Conservation (phyloP, 2,888 invertebrate genomes). For the Luperina nickerlii region DNA sequence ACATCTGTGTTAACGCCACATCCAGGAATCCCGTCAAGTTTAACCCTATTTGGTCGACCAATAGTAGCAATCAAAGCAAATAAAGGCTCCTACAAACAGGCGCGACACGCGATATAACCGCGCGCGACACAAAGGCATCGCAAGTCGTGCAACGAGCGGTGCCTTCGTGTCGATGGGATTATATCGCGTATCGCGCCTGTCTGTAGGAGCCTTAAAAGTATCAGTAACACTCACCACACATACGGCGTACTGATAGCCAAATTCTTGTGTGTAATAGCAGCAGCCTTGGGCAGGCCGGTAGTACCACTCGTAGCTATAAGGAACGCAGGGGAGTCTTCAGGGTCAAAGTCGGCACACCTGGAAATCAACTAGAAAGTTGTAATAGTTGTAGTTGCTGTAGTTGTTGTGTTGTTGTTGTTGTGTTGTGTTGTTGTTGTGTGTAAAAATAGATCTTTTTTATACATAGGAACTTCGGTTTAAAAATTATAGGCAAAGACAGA, state of each 20-base stretch:
- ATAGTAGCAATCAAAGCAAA: not conserved
- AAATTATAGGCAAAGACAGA: not conserved
- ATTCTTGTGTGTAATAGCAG: conserved; percentile 81
- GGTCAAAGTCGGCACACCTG: conserved; percentile 78
- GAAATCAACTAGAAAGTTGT: conserved; percentile 24
- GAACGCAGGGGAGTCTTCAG: conserved; percentile 77
- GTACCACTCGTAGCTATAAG: conserved; percentile 84
- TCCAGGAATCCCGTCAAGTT: too few relatives aligned
- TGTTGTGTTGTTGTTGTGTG: too few relatives aligned
- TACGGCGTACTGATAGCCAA: conserved; percentile 74
- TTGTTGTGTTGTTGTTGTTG: too few relatives aligned
- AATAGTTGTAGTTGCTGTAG: too few relatives aligned
- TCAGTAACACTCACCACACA: conserved; percentile 72
- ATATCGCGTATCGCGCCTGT: too few relatives aligned
- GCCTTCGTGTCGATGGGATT: too few relatives aligned
- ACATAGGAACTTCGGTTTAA: not conserved
- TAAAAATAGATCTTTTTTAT: not conserved
- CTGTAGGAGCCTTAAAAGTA: too few relatives aligned
- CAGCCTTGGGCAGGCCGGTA: conserved; percentile 83
- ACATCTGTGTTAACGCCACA: too few relatives aligned
- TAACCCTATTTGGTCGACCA: not conserved
- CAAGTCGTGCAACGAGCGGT: too few relatives aligned
- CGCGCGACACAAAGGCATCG: too few relatives aligned
- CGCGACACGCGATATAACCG: too few relatives aligned
- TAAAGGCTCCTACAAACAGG: too few relatives aligned